Base-by-base conservation (phyloP, 2,113 vertebrate species). In the Pseudorhombus dupliciocellatus region DNA sequence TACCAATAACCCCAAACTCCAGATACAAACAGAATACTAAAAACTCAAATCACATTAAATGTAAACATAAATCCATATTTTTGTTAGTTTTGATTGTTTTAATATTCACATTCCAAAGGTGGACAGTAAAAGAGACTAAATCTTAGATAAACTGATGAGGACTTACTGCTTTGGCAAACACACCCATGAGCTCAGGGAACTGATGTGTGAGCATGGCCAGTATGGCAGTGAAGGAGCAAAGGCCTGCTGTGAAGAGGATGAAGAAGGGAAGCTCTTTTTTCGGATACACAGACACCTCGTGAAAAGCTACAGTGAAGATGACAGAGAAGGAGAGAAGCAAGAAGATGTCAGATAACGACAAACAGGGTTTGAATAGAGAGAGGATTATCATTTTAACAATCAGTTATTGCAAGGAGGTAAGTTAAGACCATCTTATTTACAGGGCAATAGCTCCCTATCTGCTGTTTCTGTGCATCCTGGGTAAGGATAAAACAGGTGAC, bases 191-290 rank as follows among this genome's bases (percentile, higher is more conserved):
- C 91, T 99, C 98, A 21, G 98, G 98, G 90, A 99, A 98, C 89
- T 99, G 97, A 91, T 99, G 97, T 8, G 97, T 99, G 56, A 99
- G 96, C 84, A 99, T 95, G 64, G 98, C 97, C 88, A 99, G 93
- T 97, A 99, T 95, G 79, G 98, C 98, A 24, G 97, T 98, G 66
- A 98, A 98, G 77, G 98, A 99, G 71, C 97, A 99, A 44, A 99
- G 94, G 79, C 97, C 98, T 75, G 98, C 98, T 89, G 98, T 99
- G 94, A 99, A 99, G 84, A 98, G 96, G 89, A 99, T 98, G 93
- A 99, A 99, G 90, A 99, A 99, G 56, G 98, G 98, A 77, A 99
- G 95, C 67, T 99, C 97, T 90, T 98, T 99, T 93, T 99, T 98
- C 9, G 98, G 98, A 87, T 99, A 99, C 66, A 99, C 96, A 9